Conservation (phyloP, 2,113 vertebrate genomes). For the Engraulis encrasicolus region DNA sequence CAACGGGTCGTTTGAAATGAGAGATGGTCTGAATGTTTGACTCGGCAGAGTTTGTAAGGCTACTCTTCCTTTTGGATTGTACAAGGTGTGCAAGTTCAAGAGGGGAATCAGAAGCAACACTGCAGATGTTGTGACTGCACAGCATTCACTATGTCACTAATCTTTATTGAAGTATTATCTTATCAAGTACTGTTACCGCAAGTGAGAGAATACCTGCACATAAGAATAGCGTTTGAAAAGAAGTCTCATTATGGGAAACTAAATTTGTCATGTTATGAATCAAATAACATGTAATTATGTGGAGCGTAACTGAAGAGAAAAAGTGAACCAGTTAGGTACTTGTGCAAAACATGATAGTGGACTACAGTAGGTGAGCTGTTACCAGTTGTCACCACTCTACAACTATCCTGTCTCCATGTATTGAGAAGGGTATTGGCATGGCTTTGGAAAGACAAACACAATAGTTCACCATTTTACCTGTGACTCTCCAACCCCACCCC, state of each 20-base stretch:
- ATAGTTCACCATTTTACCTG: not conserved
- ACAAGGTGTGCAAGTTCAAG: conserved; percentile 41
- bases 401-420: not conserved
- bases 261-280: not conserved
- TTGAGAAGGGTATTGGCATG: not conserved
- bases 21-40: conserved; percentile 24
- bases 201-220: not conserved
- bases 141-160: not conserved
- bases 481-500: not conserved
- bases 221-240: not conserved
- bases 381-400: not conserved
- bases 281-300: not conserved
- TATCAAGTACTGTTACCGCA: too few relatives aligned
- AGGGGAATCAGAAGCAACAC: conserved; percentile 32
- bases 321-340: not conserved
- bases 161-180: not conserved
- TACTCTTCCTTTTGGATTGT: conserved; percentile 34
- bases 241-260: not conserved
- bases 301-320: not conserved
- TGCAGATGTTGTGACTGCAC: not conserved
- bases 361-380: not conserved
- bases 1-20: conserved; percentile 44
- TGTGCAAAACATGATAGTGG: not conserved
- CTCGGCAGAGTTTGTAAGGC: not conserved
- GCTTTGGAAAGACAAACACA: not conserved